These are phyloP conservation scores for Lingula anatina DNA, from an alignment of 2,888 invertebrate species.

Conservation along the genomic window DNA sequence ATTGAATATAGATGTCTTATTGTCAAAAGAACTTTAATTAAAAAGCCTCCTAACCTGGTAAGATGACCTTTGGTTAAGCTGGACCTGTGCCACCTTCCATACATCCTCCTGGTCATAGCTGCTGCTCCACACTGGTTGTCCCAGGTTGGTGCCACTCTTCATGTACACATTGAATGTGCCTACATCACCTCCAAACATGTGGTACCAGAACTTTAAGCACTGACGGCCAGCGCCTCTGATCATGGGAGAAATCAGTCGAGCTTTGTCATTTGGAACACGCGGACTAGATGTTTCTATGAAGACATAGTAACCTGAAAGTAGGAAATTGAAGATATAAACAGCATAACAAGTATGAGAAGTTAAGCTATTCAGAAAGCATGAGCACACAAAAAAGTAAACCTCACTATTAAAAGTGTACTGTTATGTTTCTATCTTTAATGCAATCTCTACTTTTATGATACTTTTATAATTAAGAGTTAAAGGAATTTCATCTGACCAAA, in stretches of 20 bases:
- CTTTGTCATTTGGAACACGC: conserved; percentile 24
- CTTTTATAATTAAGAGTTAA: no score
- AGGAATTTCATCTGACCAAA: no score
- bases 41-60: conserved; percentile 27
- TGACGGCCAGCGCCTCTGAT: conserved; percentile 9
- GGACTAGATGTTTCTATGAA: conserved; percentile 35
- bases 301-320: conserved; percentile 35
- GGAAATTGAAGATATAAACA: no score
- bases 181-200: conserved; percentile 34
- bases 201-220: conserved; percentile 30
- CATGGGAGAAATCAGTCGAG: conserved; percentile 21
- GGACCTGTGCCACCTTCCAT: conserved; percentile 34
- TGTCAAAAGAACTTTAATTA: no score
- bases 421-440: no score
- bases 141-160: conserved; percentile 12
- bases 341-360: no score
- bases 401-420: no score
- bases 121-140: conserved; percentile 28
- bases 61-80: conserved; percentile 20
- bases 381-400: no score
- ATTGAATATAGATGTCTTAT: no score
- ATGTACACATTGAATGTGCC: conserved; percentile 31
- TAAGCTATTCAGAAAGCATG: no score
- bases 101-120: conserved; percentile 25
- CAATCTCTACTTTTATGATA: no score